Percentiles rank a stretch among this genome's conserved stretches.
Conservation (phyloP, 2,888 invertebrate species). For the Empis livida region DNA sequence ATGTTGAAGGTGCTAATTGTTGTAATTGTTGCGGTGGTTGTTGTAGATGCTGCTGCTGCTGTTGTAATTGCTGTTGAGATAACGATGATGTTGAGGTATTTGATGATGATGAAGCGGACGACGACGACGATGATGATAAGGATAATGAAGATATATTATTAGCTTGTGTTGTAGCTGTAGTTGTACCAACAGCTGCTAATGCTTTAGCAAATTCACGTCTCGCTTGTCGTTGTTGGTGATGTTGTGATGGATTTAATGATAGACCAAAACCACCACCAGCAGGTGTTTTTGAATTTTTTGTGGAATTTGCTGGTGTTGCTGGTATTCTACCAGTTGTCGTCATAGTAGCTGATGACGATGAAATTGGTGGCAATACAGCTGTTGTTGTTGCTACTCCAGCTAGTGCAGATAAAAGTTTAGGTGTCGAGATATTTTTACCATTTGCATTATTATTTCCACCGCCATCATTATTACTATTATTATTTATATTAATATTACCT, state of each 20-base stretch:
- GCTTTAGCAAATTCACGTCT: neutral
- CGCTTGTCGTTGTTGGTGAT: conserved; percentile 4
- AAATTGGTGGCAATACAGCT: conserved; percentile 2
- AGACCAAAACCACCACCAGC: conserved; percentile 12
- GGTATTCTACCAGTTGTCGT: conserved; percentile 7
- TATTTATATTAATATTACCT: conserved; percentile 8
- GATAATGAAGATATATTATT: neutral
- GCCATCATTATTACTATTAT: conserved; percentile 13
- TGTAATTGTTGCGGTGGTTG: conserved; percentile 17
- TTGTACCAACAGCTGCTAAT: neutral
- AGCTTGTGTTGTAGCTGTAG: neutral
- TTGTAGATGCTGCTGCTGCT: conserved; percentile 22
- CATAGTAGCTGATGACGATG: neutral
- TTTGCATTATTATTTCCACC: conserved; percentile 16
- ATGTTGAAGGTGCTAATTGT: conserved; percentile 20
- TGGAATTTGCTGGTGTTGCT: conserved; percentile 10
- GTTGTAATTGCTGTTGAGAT: conserved; percentile 19
- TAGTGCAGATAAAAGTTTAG: conserved; percentile 9
- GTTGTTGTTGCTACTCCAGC: conserved; percentile 17
- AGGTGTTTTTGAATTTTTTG: conserved; percentile 12
- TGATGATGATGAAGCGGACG: conserved; percentile 7
- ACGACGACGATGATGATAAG: neutral
- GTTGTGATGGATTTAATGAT: neutral
- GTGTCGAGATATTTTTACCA: conserved; percentile 20
- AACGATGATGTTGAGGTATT: conserved; percentile 12